Percentiles rank a stretch among this genome's conserved stretches.
Evolutionary conservation across 35 echinoderm and acorn worm species (phyloP).

Genomic region (Stichopus chloronotus): DNA sequence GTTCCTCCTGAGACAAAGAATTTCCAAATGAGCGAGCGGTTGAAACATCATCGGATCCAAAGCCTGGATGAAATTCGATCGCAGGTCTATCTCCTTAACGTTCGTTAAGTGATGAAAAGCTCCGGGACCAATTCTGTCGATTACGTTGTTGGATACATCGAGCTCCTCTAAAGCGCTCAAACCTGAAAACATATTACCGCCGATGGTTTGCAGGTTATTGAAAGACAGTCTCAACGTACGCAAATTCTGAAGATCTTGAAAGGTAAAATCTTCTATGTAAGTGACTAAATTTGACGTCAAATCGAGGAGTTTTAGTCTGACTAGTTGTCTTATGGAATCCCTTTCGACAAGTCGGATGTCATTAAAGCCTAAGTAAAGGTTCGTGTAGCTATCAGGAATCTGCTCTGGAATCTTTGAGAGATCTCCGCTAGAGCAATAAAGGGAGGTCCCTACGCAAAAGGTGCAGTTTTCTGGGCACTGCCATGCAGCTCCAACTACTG

Average conservation of each 20-base stretch:
- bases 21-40: conserved; percentile 8
- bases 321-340: neutral
- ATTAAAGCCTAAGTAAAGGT: conserved; percentile 14
- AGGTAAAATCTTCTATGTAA: neutral
- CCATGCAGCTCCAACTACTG: neutral
- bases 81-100: neutral
- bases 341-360: neutral
- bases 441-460: neutral
- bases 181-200: neutral
- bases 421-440: neutral
- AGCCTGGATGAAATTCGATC: neutral
- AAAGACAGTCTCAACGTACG: neutral
- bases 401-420: neutral
- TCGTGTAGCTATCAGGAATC: neutral
- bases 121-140: conserved; percentile 7
- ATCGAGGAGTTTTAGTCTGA: neutral
- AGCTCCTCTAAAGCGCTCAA: neutral
- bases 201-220: conserved; percentile 3
- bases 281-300: neutral
- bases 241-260: neutral
- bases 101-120: conserved; percentile 10
- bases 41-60: conserved; percentile 35
- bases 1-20: neutral
- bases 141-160: conserved; percentile 35
- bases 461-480: neutral